A percentile compares a stretch with the other conserved stretches of the same genome.
These are phyloP conservation scores for Catostylus mosaicus DNA, from an alignment of 30 jellyfish, hydroid and myxozoan species.

Conservation along the genomic window DNA sequence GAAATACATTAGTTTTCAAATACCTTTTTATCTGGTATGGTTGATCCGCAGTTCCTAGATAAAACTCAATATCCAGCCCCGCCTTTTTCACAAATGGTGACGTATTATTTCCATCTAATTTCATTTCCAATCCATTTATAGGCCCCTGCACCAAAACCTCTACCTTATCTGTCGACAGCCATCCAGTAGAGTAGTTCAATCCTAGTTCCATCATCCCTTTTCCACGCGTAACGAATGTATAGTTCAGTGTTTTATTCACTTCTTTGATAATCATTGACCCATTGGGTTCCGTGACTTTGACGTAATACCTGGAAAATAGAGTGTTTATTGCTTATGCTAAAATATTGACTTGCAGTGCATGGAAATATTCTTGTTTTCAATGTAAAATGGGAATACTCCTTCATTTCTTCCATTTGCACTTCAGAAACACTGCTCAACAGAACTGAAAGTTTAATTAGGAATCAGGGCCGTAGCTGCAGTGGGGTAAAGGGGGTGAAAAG, in stretches of 20 bases:
- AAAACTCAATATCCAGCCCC: slow-evolving; percentile 17
- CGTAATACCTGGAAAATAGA: slow-evolving; percentile 22
- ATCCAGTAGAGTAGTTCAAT: slow-evolving; percentile 29
- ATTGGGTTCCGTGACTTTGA: slow-evolving; percentile 37
- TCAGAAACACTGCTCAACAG: too few species aligned
- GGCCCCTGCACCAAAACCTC: slow-evolving; percentile 53
- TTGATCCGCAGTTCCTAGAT: slow-evolving; percentile 22
- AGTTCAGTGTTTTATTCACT: slow-evolving; percentile 9
- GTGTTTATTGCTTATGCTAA: too few species aligned
- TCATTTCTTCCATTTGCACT: too few species aligned
- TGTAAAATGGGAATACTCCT: too few species aligned
- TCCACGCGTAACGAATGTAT: slow-evolving; percentile 43
- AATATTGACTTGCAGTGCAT: too few species aligned
- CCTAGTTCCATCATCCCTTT: slow-evolving; percentile 40
- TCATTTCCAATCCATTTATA: slow-evolving; percentile 5
- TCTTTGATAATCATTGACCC: slow-evolving; percentile 4
- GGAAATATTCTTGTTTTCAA: too few species aligned
- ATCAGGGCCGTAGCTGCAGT: too few species aligned
- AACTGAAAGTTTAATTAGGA: too few species aligned
- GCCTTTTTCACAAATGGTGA: slow-evolving; percentile 25
- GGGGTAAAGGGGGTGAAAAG: too few species aligned
- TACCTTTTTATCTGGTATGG: slow-evolving; percentile 51
- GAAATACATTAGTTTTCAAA: too few species aligned
- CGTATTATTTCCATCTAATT: slow-evolving; percentile 1
- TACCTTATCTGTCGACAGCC: slow-evolving; percentile 41